Base-by-base conservation (phyloP, 2,888 invertebrate genomes). In the Ophion slaviceki region DNA sequence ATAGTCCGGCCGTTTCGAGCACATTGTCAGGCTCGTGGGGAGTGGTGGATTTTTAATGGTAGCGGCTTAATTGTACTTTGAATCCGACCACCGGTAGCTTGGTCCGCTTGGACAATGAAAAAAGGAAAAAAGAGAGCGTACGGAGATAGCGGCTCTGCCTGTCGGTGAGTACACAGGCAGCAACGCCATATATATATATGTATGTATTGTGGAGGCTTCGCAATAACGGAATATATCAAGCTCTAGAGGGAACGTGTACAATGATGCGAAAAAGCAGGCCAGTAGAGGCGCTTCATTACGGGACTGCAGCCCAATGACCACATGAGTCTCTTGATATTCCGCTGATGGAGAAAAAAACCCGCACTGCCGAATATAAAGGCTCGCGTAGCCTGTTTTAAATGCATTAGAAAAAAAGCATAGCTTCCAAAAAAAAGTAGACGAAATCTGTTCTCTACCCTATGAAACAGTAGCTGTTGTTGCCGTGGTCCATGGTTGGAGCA, bases 61-160 rank as follows among this genome's bases (percentile, higher is more conserved):
- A 87, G 79, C 70, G 86, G 91, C 90, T 92, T 91, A 91, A 92
- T 91, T 91, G 90, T 91, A 91, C 91, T 90, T 91, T 91, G 91
- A 90, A 90, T 89, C 87, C 89, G 85, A 71, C 86, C 87, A 80
- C 86, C 78, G 67, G 71, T 67, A 24, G 68, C 20, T 72, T 45
- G 53, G 28, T 36, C 36, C 61, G 66, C 67, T 40, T 45, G 53
- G 45, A 47, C 59, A 59, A 67, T 45, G 70, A 68, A 45, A 76
- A 85, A 53, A 53, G 61, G 45, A 61, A 32, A 70, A 61, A 24
- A 74, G 64, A 71, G 67, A 59, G 17, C 40, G 79, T 70, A 85
- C n/a, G 57, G 82, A 61, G 80, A 88, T 61, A 72, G 53, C 40
- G 66, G 11, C 62, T 66, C 62, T 76, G 57, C 40, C 11, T 59